Percentiles rank a stretch among this genome's conserved stretches.
phyloP scores from a whole-genome alignment of 1,140 invertebrate genomes.

The Proales similis region DNA sequence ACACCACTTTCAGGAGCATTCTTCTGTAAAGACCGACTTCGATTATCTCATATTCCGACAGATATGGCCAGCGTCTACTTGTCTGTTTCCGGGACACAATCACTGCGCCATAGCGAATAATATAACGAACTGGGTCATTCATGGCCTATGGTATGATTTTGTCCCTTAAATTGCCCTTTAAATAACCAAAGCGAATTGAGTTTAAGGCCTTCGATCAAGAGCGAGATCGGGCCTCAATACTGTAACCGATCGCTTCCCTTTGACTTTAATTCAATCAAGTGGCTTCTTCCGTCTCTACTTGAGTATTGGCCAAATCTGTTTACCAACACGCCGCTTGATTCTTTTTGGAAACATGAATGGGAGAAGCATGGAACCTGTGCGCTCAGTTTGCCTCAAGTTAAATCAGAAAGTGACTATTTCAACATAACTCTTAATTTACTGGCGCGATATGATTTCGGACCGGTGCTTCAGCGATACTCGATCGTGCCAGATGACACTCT shows the following conservation, averaged over 20 bases:
- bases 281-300: not conserved
- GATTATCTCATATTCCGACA: constrained; percentile 34
- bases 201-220: constrained; percentile 12
- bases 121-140: constrained; percentile 27
- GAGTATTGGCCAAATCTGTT: constrained; percentile 37
- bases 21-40: constrained; percentile 7
- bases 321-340: constrained; percentile 22
- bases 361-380: constrained; percentile 37
- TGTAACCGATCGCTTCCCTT: constrained; percentile 34
- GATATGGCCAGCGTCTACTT: constrained; percentile 35
- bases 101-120: constrained; percentile 8
- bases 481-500: constrained; percentile 12
- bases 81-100: constrained; percentile 27
- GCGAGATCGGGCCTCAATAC: constrained; percentile 26
- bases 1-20: no score
- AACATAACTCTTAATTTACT: constrained; percentile 1
- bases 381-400: constrained; percentile 8
- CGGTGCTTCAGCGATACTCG: not conserved
- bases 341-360: constrained; percentile 38
- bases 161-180: no score
- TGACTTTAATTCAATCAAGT: constrained; percentile 11
- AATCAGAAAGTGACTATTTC: constrained; percentile 31
- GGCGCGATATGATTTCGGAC: constrained; percentile 17
- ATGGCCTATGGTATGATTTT: constrained; percentile 38
- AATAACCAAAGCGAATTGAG: no score